Evolutionary conservation across 2,888 invertebrate species (phyloP), one percentile per base, ranked within the genome.

Genomic region (Caenorhabditis sulstoni): DNA sequence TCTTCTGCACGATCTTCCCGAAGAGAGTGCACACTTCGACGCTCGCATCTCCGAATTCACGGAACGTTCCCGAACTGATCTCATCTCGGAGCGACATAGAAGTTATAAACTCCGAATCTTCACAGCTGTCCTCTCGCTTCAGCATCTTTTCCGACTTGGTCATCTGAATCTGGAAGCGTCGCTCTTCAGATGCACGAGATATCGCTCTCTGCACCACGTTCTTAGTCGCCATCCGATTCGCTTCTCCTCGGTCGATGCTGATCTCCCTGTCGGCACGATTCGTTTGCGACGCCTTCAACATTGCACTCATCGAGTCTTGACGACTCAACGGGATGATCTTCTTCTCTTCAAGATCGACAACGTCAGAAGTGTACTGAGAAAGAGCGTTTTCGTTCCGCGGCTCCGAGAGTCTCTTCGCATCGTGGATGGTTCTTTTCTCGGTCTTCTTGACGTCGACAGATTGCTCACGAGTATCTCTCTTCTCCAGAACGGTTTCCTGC

Each of bases 1-100:
- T 79, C 68, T 81, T 83, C 62, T 85, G 81, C 11, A 83, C 68
- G 9, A 84, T 81, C 64, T 78, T 82, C 12, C 83, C 85, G 23
- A 83, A 82, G 1, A 83, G 52, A 35, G 80, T 79, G 59, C 78
- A 82, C 11, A 85, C 77, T 67, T 85, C 81, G 8, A 81, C 79
- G 45, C 58, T 81, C 29, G 83, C 85, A 66, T 83, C 79, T n/a
- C 84, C 84, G 22, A 61, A 80, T 47, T 85, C 85, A 11, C 47
- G 50, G 45, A 82, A 50, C 41, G 76, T 81, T 29, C 58, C 77
- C 20, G 61, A 62, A 8, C 58, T 75, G 20, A 76, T 73, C 16
- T 66, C 73, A 39, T 84, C 78, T 35, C 66, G 65, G 35, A 81
- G 39, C 1, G 78, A 64, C 37, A 78, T 49, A 2, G 70, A 68